phyloP scores from a whole-genome alignment of 2,797 vertebrate species.

The Lagorchestes hirsutus region DNA sequence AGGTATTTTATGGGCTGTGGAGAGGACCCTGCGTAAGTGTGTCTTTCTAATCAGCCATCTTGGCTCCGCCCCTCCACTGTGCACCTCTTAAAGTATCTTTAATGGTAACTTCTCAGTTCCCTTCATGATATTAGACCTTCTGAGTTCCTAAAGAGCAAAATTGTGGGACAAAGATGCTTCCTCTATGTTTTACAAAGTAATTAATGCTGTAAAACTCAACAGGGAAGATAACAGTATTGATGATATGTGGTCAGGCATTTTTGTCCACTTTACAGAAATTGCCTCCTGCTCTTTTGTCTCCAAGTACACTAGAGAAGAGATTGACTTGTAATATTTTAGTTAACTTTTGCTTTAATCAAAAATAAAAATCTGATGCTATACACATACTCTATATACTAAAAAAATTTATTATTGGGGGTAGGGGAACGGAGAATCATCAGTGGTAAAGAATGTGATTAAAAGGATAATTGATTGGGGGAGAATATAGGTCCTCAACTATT shows the following conservation, averaged over 20 bases:
- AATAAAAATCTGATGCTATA: background rate
- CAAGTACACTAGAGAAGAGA: background rate
- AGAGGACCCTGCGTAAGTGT: no score
- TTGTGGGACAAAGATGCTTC: background rate
- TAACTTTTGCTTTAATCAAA: background rate
- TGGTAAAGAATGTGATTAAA: background rate
- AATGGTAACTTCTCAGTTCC: background rate
- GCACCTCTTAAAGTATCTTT: background rate
- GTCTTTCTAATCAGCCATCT: no score
- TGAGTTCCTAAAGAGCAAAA: background rate
- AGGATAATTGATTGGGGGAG: background rate
- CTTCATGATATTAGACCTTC: background rate
- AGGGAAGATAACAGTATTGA: background rate
- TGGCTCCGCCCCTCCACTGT: no score
- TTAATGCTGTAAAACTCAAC: background rate
- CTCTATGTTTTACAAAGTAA: background rate
- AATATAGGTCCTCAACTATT: background rate
- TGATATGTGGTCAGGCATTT: background rate
- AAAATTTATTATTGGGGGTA: background rate
- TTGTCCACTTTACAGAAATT: background rate
- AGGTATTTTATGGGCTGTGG: no score
- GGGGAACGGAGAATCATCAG: background rate
- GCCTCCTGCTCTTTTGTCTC: background rate
- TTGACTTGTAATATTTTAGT: background rate
- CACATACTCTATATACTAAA: background rate